Evolutionary conservation across 2,113 vertebrate genomes (phyloP), one percentile per base, ranked within the genome.

Genomic region (Elanoides forficatus): DNA sequence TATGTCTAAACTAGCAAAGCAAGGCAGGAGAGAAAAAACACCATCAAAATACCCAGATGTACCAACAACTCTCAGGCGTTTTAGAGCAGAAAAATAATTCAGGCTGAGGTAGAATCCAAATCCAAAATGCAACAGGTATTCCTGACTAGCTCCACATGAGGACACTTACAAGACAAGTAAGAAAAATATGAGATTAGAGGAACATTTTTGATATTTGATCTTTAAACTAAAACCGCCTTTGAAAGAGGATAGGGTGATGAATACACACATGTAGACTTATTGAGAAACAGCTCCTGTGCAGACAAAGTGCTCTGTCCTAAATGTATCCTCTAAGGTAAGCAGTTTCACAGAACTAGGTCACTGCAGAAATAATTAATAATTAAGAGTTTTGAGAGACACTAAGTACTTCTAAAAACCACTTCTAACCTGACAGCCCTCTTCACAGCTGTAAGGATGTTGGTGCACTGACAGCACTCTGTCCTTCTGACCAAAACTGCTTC

Each of bases 301-400:
- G 40, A 53, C 12, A 29, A 26, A 60, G n/a, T 45, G n/a, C 43
- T 60, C 62, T 27, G 43, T 36, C 67, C 58, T 55, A 21, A 15
- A 36, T 2, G 8, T 3, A 30, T 5, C 27, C 23, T 43, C 22
- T 7, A 11, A 43, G 52, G 19, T 3, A 59, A 65, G 10, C 0
- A 12, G 15, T 42, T 15, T 30, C 34, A 56, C 34, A 78, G 55
- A 73, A 58, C 30, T 36, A 23, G 40, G 53, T 25, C 65, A 63
- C 55, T 16, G 66, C 27, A 53, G 34, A 78, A 63, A 20, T n/a
- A 74, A 32, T 25, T 15, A 8, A 16, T 74, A 43, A 47, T 5
- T 3, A 20, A 48, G 23, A 38, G 8, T 60, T 88, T 72, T 3
- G 8, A 72, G 58, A 47, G 18, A 66, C 47, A 60, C 17, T 27